phyloP scores from a whole-genome alignment of 2,797 vertebrate species.

The Cygnus olor region DNA sequence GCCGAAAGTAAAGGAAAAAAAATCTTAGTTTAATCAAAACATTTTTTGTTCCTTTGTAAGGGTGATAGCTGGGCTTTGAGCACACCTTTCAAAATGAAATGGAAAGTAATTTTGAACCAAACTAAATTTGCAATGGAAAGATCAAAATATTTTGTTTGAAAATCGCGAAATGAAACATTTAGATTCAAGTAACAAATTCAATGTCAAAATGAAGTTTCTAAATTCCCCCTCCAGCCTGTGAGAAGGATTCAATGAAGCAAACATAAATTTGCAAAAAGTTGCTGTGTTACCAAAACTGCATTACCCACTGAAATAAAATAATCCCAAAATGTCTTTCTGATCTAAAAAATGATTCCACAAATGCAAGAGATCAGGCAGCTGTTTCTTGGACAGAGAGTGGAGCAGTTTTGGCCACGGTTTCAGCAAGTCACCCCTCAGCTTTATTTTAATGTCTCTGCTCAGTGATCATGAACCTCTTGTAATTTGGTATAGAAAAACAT shows the following conservation, averaged over 20 bases:
- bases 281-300: constrained; percentile 12
- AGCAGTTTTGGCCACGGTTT: neutral
- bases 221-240: neutral
- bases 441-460: neutral
- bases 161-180: neutral
- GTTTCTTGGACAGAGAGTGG: neutral
- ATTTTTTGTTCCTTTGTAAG: neutral
- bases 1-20: neutral
- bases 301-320: constrained; percentile 41
- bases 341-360: constrained; percentile 15
- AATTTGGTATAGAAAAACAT: constrained; percentile 20
- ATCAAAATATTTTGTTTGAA: constrained; percentile 50
- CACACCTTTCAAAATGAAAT: neutral
- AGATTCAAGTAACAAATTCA: neutral
- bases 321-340: constrained; percentile 14
- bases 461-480: neutral
- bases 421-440: constrained; percentile 17
- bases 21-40: neutral
- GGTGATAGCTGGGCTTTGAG: neutral
- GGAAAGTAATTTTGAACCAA: constrained; percentile 9
- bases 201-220: constrained; percentile 1
- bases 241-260: constrained; percentile 3
- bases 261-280: constrained; percentile 1
- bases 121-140: neutral
- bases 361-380: neutral